Evolutionary conservation across 2,888 invertebrate species (phyloP), one percentile per base, ranked within the genome.

Genomic region (Oeneis ivallda): DNA sequence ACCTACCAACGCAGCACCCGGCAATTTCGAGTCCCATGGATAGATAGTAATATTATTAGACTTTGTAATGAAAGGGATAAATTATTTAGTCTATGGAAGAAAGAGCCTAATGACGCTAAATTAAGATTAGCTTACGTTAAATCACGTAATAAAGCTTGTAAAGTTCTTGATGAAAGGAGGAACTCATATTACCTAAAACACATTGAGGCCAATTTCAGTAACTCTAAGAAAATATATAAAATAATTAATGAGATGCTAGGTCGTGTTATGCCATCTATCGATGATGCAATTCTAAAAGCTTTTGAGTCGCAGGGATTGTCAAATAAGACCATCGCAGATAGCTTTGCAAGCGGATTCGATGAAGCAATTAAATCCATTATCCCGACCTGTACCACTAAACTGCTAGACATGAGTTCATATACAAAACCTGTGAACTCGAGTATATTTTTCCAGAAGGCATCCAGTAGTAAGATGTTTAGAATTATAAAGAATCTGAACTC

Each of bases 401-500:
- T 66, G 11, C 60, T 53, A 43, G 47, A 56, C n/a, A 34, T 0
- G 0, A 41, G 39, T 13, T 37, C 8, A 6, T 45, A 45, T 34
- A 10, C 13, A 37, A 34, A 54, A 17, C 19, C 61, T 1, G 32
- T 53, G 19, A 66, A 64, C n/a, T 47, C 52, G 13, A 49, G 26
- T 41, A 17, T 59, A 3, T 62, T 37, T 5, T 66, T 66, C 41
- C 57, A 66, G 52, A 62, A 62, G 45, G 62, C 62, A 5, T 37
- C 58, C 17, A n/a, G n/a, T 15, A 32, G 50, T 13, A 59, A 61
- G 41, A 39, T 65, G 32, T 49, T 10, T 26, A 59, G 58, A 49
- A 70, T 71, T 9, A 67, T 74, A 9, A 68, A 62, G 32, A 62
- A 62, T 0, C 43, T 69, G 13, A 72, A 69, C 26, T 19, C 58